Percentiles rank a stretch among this genome's conserved stretches.
These are phyloP conservation scores for Lasiurus borealis DNA, from an alignment of 2,113 vertebrate species.

Conservation along the genomic window DNA sequence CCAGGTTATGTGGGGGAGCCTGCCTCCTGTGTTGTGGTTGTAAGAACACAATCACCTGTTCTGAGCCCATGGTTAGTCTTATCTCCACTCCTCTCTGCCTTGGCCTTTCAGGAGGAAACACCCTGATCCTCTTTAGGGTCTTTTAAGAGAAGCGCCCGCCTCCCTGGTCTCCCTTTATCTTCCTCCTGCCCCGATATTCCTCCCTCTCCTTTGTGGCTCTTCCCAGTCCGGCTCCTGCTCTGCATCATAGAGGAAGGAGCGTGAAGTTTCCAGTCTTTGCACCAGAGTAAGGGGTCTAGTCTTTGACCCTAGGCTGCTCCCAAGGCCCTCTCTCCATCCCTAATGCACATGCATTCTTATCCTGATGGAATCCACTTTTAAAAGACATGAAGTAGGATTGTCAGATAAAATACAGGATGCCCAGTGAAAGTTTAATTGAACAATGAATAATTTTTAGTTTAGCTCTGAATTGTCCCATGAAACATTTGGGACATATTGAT, in stretches of 20 bases:
- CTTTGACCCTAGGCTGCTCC: neutral
- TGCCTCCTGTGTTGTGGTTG: neutral
- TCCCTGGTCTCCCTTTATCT: neutral
- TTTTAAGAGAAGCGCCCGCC: neutral
- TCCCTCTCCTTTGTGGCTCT: neutral
- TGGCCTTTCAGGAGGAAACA: neutral
- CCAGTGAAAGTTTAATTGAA: slow-evolving; percentile 33
- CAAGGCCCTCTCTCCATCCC: neutral
- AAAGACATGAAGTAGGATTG: neutral
- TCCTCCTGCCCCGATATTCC: too few species aligned
- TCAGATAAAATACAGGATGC: neutral
- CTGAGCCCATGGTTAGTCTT: neutral
- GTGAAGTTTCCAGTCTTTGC: neutral
- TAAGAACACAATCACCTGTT: neutral
- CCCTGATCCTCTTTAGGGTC: neutral
- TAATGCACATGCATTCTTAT: neutral
- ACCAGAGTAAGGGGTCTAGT: neutral
- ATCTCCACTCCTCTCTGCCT: neutral
- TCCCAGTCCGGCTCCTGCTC: neutral
- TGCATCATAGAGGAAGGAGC: neutral
- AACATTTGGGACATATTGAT: neutral
- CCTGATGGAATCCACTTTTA: neutral
- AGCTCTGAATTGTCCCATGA: neutral
- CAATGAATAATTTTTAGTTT: neutral
- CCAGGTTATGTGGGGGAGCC: accelerated